Evolutionary conservation across 2,113 vertebrate genomes (phyloP).

Genomic region (Arizona elegans): DNA sequence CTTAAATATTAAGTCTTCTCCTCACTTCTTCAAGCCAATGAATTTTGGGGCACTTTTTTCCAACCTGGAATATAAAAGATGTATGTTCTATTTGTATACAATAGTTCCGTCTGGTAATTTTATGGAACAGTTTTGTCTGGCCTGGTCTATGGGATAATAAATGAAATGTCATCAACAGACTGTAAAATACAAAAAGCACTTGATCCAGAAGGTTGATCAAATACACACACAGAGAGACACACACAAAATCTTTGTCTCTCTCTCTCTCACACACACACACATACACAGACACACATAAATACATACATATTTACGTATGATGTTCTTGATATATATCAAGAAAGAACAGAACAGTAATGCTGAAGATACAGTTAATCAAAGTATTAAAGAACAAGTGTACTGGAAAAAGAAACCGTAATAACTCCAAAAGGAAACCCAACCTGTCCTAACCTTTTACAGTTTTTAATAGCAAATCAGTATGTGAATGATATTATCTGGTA

Average conservation of each 20-base stretch:
- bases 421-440: background rate
- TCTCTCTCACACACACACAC: no score
- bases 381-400: background rate
- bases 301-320: background rate
- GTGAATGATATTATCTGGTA: background rate
- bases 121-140: background rate
- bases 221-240: background rate
- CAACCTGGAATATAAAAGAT: background rate
- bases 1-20: background rate
- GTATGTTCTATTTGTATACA: background rate
- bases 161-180: background rate
- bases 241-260: background rate
- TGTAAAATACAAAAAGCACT: background rate
- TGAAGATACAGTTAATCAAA: background rate
- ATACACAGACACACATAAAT: background rate
- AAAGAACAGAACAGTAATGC: background rate
- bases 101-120: background rate
- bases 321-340: background rate
- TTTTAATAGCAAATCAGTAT: background rate
- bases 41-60: background rate
- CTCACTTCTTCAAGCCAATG: background rate
- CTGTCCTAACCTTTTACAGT: background rate
- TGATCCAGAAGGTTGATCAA: background rate
- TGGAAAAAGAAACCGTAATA: background rate
- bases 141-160: background rate